A percentile compares a stretch with the other conserved stretches of the same genome.
phyloP scores from a whole-genome alignment of 1,140 invertebrate genomes.

The Drosophila quadrilineata region DNA sequence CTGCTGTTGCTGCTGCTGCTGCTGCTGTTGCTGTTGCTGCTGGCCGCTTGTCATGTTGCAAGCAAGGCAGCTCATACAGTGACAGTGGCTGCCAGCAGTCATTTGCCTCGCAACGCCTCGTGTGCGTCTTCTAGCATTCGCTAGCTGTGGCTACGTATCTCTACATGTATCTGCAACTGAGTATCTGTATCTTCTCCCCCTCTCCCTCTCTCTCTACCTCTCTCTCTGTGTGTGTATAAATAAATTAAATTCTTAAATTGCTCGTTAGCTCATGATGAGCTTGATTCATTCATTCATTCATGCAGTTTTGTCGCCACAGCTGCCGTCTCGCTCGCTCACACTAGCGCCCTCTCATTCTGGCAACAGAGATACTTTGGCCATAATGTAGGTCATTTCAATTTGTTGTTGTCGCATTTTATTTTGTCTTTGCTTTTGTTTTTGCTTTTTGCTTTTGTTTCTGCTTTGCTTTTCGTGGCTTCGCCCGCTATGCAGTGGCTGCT shows the following conservation, averaged over 20 bases:
- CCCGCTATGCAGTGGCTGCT: constrained; percentile 13
- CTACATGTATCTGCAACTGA: constrained; percentile 40
- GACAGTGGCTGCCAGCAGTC: constrained; percentile 29
- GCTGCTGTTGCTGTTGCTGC: constrained; percentile 23
- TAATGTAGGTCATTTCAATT: constrained; percentile 48
- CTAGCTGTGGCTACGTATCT: constrained; percentile 38
- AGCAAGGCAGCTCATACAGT: constrained; percentile 18
- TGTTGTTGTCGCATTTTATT: constrained; percentile 38
- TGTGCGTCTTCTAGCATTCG: constrained; percentile 18
- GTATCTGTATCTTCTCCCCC: constrained; percentile 46
- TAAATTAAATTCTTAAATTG: constrained; percentile 78
- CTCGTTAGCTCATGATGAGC: constrained; percentile 74
- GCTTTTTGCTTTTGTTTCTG: constrained; percentile 19
- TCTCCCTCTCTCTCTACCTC: no score
- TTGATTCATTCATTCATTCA: constrained; percentile 58
- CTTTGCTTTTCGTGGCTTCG: constrained; percentile 25
- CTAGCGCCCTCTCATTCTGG: constrained; percentile 48
- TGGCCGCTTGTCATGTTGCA: constrained; percentile 46
- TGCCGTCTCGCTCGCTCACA: constrained; percentile 18
- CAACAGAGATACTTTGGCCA: constrained; percentile 63
- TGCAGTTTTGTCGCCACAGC: constrained; percentile 30
- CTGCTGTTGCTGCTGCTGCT: constrained; percentile 29
- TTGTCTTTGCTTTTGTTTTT: constrained; percentile 17
- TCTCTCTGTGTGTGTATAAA: constrained; percentile 49
- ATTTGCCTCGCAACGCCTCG: constrained; percentile 14